phyloP scores from a whole-genome alignment of 2,113 vertebrate species.

The Silurus asotus region DNA sequence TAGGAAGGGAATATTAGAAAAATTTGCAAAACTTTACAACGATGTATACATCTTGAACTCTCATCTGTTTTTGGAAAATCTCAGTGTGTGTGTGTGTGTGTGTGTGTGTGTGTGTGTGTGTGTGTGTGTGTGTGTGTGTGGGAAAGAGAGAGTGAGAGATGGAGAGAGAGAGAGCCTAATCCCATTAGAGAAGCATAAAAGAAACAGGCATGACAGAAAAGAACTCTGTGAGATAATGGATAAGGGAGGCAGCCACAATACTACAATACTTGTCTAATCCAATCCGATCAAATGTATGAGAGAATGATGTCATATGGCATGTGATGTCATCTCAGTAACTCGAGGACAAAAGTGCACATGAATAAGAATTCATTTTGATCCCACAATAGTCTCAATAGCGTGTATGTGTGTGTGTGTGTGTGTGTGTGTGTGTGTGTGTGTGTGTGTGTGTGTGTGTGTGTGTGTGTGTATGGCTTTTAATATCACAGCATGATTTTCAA shows the following conservation, averaged over 20 bases:
- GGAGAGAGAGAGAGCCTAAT: conserved; percentile 11
- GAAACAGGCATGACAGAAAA: conserved; percentile 28
- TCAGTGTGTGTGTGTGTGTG: not conserved
- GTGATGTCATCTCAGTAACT: conserved; percentile 3
- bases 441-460: conserved; percentile 9
- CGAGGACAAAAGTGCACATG: not conserved
- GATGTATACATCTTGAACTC: not conserved
- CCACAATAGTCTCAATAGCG: not conserved
- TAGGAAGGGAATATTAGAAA: not conserved
- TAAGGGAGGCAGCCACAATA: conserved; percentile 8
- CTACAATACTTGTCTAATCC: conserved; percentile 23
- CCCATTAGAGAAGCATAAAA: conserved; percentile 31
- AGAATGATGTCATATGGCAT: conserved; percentile 28
- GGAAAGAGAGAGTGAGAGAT: not conserved
- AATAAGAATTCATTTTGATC: not conserved
- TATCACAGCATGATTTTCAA: not conserved
- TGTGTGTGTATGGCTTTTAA: not conserved
- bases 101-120: not conserved
- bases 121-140: not conserved
- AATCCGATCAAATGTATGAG: conserved; percentile 27
- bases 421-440: conserved; percentile 13
- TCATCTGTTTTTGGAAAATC: not conserved
- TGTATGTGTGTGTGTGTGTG: conserved; percentile 10
- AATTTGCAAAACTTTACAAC: not conserved
- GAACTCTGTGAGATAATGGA: not conserved